phyloP scores from a whole-genome alignment of 2,797 vertebrate genomes.

The Premnoplex brunnescens region DNA sequence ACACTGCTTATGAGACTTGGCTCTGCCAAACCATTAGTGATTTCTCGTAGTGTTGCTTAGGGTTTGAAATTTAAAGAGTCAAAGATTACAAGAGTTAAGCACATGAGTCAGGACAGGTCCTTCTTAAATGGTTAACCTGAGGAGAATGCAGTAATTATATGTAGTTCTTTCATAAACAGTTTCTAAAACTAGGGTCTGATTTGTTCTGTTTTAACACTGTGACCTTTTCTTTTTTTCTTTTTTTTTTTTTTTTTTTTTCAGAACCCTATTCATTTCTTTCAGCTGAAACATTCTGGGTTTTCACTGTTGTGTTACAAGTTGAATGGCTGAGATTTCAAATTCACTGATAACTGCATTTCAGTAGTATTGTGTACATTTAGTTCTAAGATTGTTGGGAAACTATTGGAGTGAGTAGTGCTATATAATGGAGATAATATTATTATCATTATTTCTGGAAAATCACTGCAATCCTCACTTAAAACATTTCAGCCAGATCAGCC shows the following conservation, averaged over 20 bases:
- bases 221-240: not conserved
- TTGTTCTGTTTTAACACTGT: not conserved
- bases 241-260: not conserved
- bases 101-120: not conserved
- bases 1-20: not conserved
- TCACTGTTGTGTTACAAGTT: not conserved
- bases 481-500: not conserved
- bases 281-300: not conserved
- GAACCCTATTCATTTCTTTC: not conserved
- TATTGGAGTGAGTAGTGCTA: not conserved
- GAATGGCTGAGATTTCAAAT: not conserved
- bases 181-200: not conserved
- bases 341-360: not conserved
- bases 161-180: not conserved
- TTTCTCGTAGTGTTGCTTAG: not conserved
- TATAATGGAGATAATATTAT: not conserved
- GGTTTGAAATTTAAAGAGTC: not conserved
- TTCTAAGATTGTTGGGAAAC: not conserved
- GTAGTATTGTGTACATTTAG: not conserved
- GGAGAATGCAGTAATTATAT: not conserved
- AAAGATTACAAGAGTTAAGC: not conserved
- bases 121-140: not conserved
- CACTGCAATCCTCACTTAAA: not conserved
- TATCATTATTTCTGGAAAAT: slow-evolving; percentile 1
- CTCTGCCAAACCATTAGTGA: not conserved